Evolutionary conservation across 2,797 vertebrate species (phyloP), one percentile per base, ranked within the genome.

Genomic region (Myotis vivesi): DNA sequence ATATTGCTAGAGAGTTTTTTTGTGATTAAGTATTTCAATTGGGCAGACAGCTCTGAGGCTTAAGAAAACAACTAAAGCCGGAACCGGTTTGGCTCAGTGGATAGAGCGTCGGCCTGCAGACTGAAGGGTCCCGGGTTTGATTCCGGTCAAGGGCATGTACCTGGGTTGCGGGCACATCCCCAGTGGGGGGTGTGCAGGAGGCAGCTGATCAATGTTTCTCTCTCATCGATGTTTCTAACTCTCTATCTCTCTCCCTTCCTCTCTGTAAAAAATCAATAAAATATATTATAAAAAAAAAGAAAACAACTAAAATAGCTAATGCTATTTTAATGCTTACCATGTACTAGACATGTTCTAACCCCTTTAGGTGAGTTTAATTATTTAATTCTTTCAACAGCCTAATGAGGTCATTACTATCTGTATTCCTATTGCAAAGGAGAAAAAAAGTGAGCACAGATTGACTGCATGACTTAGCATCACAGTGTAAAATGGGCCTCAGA

Each of bases 1-100:
- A 38, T 57, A 62, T 79, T 94, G 17, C 36, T 87, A 49, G 36
- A 55, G 53, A 86, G 25, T 0, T 85, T 77, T 77, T 92, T 57
- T 55, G 19, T 92, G 71, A 62, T 66, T 89, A 44, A 87, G 33
- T 73, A 71, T 85, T 80, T 96, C 30, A 81, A 44, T 36, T 81
- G 25, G 13, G 3, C 25, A 23, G 77, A 87, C 62, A 75, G 2
- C 19, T 77, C 19, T 28, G 12, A 87, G 41, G 5, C 6, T 57
- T 89, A 38, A 38, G 38, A 38, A 38, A 38, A 38, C 38, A 23
- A 25, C 36, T 87, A 4, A 72, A 19, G 36, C 36, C 36, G 36
- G 36, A 36, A 36, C 36, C 36, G 36, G 36, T 36, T 36, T 36
- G 36, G 36, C 36, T 36, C 36, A 36, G 36, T 36, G 36, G 36